Conservation (phyloP, 2,113 vertebrate genomes). For the Philantomba maxwellii region DNA sequence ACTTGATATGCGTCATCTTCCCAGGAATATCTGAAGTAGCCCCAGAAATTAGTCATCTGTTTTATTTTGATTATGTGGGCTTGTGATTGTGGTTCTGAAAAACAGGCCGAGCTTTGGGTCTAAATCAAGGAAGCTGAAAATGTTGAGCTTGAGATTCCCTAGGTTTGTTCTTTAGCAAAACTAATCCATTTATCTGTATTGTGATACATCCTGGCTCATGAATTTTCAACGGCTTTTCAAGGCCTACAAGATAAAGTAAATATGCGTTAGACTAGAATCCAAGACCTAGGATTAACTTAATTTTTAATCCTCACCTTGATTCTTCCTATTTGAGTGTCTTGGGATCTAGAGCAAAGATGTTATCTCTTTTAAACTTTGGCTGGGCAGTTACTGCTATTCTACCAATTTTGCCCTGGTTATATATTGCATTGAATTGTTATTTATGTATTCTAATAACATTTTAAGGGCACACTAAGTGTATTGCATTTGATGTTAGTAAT, state of each 20-base stretch:
- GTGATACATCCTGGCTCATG: neutral
- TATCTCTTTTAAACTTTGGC: neutral
- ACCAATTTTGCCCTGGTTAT: neutral
- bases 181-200: neutral
- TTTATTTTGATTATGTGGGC: conserved; percentile 22
- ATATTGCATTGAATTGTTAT: neutral
- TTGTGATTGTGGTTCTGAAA: neutral
- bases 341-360: neutral
- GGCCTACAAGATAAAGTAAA: neutral
- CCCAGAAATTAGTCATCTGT: neutral
- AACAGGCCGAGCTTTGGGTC: neutral
- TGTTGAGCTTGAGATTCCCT: neutral
- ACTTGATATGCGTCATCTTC: neutral
- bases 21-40: neutral
- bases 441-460: neutral
- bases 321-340: neutral
- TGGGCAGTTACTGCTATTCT: neutral
- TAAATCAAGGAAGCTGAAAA: conserved; percentile 5
- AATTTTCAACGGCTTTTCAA: neutral
- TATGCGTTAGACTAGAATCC: neutral
- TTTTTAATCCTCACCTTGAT: neutral
- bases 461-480: neutral
- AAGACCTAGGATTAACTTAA: neutral
- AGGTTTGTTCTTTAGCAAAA: neutral
- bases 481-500: neutral